A percentile compares a stretch with the other conserved stretches of the same genome.
Conservation (phyloP, 2,888 invertebrate species). For the Caenorhabditis becei region DNA sequence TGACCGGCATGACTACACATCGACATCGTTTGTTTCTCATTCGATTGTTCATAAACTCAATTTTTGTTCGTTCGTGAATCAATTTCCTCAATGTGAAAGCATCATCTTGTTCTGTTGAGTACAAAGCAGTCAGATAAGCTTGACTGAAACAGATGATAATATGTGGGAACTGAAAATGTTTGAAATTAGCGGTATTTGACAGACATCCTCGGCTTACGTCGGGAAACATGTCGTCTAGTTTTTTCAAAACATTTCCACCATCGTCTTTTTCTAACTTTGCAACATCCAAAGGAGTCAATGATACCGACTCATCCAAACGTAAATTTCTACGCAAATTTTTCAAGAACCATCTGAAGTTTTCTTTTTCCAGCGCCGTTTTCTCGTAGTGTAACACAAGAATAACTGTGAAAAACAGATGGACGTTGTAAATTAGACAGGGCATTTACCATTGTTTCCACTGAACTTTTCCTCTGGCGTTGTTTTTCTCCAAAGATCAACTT, state of each 20-base stretch:
- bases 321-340: slow-evolving; percentile 44
- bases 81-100: slow-evolving; percentile 2
- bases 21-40: slow-evolving; percentile 49
- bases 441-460: background rate
- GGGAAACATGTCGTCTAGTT: slow-evolving; percentile 29
- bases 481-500: too few species aligned
- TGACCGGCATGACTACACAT: slow-evolving; percentile 56
- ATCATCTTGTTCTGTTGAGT: background rate
- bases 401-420: slow-evolving; percentile 10
- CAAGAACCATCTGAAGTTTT: slow-evolving; percentile 50
- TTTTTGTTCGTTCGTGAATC: slow-evolving; percentile 26
- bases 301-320: background rate
- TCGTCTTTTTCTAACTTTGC: slow-evolving; percentile 32
- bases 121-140: slow-evolving; percentile 19
- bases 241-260: slow-evolving; percentile 35
- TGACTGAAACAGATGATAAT: slow-evolving; percentile 54
- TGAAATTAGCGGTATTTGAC: too few species aligned
- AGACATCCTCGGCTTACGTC: slow-evolving; percentile 20
- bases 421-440: too few species aligned
- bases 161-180: slow-evolving; percentile 41
- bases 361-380: slow-evolving; percentile 25
- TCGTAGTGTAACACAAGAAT: slow-evolving; percentile 53
- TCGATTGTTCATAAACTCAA: slow-evolving; percentile 43
- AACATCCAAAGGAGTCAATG: slow-evolving; percentile 30
- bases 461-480: background rate